Conservation (phyloP, 1,140 invertebrate species). For the Leptopilina boulardi region DNA sequence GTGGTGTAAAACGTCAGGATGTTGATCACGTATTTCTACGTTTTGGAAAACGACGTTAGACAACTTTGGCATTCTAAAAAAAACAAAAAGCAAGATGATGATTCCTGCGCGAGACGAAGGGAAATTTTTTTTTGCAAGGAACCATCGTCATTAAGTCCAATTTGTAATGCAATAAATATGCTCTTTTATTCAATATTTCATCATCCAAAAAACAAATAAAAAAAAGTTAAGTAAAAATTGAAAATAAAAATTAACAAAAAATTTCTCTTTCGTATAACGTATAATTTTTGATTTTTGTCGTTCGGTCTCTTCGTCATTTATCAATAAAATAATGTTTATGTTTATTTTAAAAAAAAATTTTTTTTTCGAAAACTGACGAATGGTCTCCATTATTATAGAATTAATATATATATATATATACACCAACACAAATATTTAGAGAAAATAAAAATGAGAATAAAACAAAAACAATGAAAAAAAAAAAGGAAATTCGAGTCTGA, state of each 20-base stretch:
- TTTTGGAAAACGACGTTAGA: slow-evolving; percentile 82
- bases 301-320: slow-evolving; percentile 3
- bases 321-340: background rate
- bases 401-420: background rate
- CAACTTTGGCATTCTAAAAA: slow-evolving; percentile 38
- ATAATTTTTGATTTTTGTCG: background rate
- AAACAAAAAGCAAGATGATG: slow-evolving; percentile 36
- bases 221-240: too few species aligned
- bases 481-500: background rate
- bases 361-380: slow-evolving; percentile 7
- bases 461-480: background rate
- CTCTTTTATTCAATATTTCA: background rate
- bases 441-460: background rate
- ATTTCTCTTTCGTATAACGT: background rate
- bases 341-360: too few species aligned
- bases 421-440: background rate
- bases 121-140: slow-evolving; percentile 17
- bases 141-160: slow-evolving; percentile 15
- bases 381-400: slow-evolving; percentile 17
- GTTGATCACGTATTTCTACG: slow-evolving; percentile 88
- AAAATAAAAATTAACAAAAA: background rate
- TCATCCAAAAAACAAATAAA: background rate
- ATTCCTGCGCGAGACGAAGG: slow-evolving; percentile 40
- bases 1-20: slow-evolving; percentile 86
- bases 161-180: slow-evolving; percentile 24